A percentile compares a stretch with the other conserved stretches of the same genome.
Conservation (phyloP, 1,140 invertebrate species). For the Aleiodes sp. region DNA sequence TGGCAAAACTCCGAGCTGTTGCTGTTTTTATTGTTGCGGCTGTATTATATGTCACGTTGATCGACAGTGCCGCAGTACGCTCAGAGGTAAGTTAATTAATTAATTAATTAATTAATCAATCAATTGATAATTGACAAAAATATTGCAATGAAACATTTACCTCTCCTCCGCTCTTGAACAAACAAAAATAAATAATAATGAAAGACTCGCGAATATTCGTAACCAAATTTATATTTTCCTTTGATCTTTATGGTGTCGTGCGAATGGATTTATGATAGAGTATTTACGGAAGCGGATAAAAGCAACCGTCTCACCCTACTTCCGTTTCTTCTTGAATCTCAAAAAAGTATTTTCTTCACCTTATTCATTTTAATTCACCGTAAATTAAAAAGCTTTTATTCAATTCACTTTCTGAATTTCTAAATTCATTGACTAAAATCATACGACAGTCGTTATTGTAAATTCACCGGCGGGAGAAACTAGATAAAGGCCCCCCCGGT, state of each 20-base stretch:
- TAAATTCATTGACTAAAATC: neutral
- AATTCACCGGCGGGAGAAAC: slow-evolving; percentile 12
- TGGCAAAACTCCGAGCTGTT: slow-evolving; percentile 39
- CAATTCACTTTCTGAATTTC: neutral
- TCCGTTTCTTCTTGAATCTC: neutral
- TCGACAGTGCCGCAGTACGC: slow-evolving; percentile 43
- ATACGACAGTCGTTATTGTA: neutral
- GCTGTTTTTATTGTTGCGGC: slow-evolving; percentile 36
- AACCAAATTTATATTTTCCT: neutral
- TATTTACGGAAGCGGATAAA: neutral
- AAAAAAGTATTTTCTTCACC: neutral
- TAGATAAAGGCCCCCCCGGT: slow-evolving; percentile 17
- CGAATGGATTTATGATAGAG: neutral
- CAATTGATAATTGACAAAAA: no score
- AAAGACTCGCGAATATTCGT: no score
- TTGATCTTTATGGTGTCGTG: neutral
- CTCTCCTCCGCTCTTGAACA: no score
- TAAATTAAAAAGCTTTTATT: no score
- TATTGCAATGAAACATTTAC: no score
- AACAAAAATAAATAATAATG: no score
- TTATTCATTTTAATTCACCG: neutral
- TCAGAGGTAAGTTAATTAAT: slow-evolving; percentile 45
- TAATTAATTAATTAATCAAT: neutral
- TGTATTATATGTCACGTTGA: slow-evolving; percentile 39
- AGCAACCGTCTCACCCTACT: slow-evolving; percentile 3